A percentile compares a stretch with the other conserved stretches of the same genome.
These are phyloP conservation scores for Melanitta fusca DNA, from an alignment of 2,797 vertebrate species.

Conservation along the genomic window DNA sequence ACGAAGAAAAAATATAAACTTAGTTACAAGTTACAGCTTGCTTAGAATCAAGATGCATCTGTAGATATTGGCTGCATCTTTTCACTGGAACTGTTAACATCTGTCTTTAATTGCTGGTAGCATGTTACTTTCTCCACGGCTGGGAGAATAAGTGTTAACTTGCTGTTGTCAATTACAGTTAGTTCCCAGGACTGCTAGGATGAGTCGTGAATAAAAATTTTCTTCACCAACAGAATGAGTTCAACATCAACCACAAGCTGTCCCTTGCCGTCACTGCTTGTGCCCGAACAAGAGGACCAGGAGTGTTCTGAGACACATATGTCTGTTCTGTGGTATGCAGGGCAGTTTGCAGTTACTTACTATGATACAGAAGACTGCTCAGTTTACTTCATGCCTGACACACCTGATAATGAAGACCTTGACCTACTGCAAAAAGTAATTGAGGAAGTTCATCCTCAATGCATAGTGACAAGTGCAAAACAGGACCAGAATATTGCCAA, in stretches of 20 bases:
- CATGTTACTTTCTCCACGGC: not conserved
- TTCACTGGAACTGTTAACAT: not conserved
- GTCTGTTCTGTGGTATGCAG: slow-evolving; percentile 86
- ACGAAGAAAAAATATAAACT: not conserved
- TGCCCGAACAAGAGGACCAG: slow-evolving; percentile 29
- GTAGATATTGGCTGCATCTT: not conserved
- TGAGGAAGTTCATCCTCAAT: slow-evolving; percentile 86
- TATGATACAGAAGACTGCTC: slow-evolving; percentile 89
- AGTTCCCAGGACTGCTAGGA: not conserved
- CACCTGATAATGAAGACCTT: slow-evolving; percentile 86
- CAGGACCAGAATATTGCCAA: slow-evolving; percentile 87
- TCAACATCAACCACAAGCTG: not conserved
- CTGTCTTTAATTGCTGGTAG: not conserved
- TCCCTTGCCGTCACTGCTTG: not conserved
- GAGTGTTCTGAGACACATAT: slow-evolving; percentile 82
- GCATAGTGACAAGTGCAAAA: slow-evolving; percentile 93
- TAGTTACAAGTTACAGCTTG: not conserved
- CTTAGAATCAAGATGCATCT: not conserved
- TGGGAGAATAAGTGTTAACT: not conserved
- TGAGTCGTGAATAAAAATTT: not conserved
- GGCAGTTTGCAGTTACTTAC: slow-evolving; percentile 88
- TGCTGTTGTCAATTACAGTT: not conserved
- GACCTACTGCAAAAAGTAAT: slow-evolving; percentile 88
- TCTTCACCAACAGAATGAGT: slow-evolving; percentile 53
- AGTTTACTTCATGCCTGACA: slow-evolving; percentile 90